Percentiles rank a stretch among this genome's conserved stretches.
These are phyloP conservation scores for Dromaius novaehollandiae DNA, from an alignment of 2,113 vertebrate genomes.

Conservation along the genomic window DNA sequence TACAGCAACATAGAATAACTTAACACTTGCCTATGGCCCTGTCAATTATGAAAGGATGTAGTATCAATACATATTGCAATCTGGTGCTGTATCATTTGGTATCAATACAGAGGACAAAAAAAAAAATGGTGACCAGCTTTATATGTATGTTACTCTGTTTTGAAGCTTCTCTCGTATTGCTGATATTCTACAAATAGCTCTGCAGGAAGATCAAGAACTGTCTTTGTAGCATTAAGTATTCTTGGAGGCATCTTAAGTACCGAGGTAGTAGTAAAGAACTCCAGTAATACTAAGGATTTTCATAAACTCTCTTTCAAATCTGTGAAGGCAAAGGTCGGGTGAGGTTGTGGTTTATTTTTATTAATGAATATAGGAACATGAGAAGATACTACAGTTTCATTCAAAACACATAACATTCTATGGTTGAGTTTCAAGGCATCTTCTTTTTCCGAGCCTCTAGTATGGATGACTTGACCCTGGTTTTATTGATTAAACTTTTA, in stretches of 20 bases:
- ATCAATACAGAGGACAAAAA: neutral
- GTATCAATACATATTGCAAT: neutral
- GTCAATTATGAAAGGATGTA: neutral
- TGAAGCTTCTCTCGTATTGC: neutral
- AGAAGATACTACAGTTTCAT: slow-evolving; percentile 21
- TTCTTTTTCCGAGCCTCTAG: slow-evolving; percentile 47
- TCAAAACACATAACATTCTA: slow-evolving; percentile 36
- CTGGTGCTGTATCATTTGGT: neutral
- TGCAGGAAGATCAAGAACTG: neutral
- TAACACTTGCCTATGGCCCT: neutral
- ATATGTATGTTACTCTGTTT: neutral
- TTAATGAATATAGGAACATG: slow-evolving; percentile 47
- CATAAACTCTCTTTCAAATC: slow-evolving; percentile 27
- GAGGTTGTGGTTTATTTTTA: slow-evolving; percentile 45
- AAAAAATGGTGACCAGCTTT: neutral
- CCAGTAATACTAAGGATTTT: neutral
- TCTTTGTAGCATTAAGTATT: slow-evolving; percentile 2
- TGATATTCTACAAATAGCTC: neutral
- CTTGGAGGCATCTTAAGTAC: slow-evolving; percentile 4
- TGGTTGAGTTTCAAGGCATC: neutral
- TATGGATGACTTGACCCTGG: slow-evolving; percentile 56
- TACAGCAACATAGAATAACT: neutral
- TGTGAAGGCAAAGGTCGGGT: slow-evolving; percentile 39
- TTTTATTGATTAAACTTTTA: slow-evolving; percentile 78
- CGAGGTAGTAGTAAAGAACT: slow-evolving; percentile 15